phyloP scores from a whole-genome alignment of 30 jellyfish, hydroid and myxozoan species.

The Hydra vulgaris region DNA sequence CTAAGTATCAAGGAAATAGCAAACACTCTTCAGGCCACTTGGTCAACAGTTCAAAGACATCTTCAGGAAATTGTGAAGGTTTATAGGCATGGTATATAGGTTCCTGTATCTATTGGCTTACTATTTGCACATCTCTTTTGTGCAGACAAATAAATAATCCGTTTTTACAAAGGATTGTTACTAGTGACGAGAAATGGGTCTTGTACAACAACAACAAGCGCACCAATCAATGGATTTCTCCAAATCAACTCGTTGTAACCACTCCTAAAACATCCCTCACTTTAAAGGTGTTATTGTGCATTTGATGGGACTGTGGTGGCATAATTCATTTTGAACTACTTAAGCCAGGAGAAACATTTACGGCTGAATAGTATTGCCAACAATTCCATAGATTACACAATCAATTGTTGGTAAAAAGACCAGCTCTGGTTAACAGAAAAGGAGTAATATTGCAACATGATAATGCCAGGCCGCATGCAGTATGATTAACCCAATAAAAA shows the following conservation, averaged over 20 bases:
- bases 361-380: not conserved
- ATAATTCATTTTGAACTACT: not conserved
- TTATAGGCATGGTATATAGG: not conserved
- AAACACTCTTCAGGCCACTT: not conserved
- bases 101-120: too few species aligned
- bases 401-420: not conserved
- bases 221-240: not conserved
- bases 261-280: not conserved
- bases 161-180: not conserved
- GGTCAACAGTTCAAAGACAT: not conserved
- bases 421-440: not conserved
- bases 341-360: not conserved
- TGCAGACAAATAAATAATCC: not conserved
- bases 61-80: not conserved
- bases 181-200: not conserved
- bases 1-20: not conserved
- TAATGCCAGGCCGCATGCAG: not conserved
- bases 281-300: not conserved
- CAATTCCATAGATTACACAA: not conserved
- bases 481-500: not conserved
- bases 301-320: not conserved
- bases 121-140: not conserved
- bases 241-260: not conserved
- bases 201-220: not conserved
- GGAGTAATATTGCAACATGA: not conserved